Evolutionary conservation across 64 coral and sea anemone genomes (phyloP).

Genomic region (Stichodactyla mertensii): DNA sequence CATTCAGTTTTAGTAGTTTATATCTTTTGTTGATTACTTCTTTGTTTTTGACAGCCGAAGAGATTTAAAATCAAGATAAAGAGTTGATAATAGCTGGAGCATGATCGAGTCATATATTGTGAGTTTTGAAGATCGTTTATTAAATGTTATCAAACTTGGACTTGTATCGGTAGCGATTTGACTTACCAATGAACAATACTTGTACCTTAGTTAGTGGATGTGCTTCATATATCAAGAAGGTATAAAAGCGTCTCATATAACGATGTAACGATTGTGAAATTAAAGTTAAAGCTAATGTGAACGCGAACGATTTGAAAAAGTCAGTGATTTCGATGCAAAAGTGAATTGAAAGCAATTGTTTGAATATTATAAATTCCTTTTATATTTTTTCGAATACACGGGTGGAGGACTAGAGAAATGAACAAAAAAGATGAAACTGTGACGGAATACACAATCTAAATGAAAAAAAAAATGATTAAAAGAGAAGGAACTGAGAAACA

Average conservation of each 20-base stretch:
- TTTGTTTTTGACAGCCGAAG: conserved; percentile 11
- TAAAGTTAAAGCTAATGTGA: neutral
- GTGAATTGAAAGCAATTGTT: no score
- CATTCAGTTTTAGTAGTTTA: conserved; percentile 15
- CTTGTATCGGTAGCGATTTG: neutral
- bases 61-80: conserved; percentile 16
- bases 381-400: no score
- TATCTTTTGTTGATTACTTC: conserved; percentile 11
- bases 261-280: neutral
- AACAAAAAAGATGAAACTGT: no score
- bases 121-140: conserved; percentile 17
- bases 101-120: conserved; percentile 12
- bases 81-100: neutral
- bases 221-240: neutral
- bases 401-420: no score
- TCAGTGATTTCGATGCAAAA: no score
- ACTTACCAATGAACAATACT: neutral
- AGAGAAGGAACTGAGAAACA: no score
- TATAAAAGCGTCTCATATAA: neutral
- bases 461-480: no score
- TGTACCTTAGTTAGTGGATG: neutral
- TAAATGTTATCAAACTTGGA: neutral
- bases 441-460: no score
- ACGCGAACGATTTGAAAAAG: neutral
- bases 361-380: no score